Percentiles rank a stretch among this genome's conserved stretches.
Conservation (phyloP, 2,888 invertebrate genomes). For the Gasteruption jaculator region DNA sequence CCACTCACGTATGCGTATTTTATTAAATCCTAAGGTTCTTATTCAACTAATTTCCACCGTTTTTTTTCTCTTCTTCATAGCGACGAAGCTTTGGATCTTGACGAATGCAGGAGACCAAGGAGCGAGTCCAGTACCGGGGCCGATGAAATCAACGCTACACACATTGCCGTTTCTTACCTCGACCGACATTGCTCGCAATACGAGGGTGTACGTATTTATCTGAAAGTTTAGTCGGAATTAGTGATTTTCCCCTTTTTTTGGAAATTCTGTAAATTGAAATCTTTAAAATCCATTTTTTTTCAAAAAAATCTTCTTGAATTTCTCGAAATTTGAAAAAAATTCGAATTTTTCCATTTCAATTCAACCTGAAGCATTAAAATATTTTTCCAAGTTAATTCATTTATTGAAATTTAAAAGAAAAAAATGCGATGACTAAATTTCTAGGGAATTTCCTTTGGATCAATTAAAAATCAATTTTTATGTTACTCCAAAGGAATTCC, state of each 20-base stretch:
- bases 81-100: slow-evolving; percentile 73
- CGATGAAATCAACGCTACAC: slow-evolving; percentile 44
- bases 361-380: too few species aligned
- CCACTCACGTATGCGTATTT: too few species aligned
- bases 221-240: too few species aligned
- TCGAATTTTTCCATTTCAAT: too few species aligned
- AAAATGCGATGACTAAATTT: too few species aligned
- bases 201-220: slow-evolving; percentile 34
- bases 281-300: neutral
- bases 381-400: too few species aligned
- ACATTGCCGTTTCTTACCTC: slow-evolving; percentile 56
- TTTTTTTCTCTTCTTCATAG: slow-evolving; percentile 51
- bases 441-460: too few species aligned
- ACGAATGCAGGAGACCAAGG: slow-evolving; percentile 68
- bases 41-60: neutral
- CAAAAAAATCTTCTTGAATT: slow-evolving; percentile 1
- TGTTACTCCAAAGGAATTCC: too few species aligned
- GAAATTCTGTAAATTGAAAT: too few species aligned
- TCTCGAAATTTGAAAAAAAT: neutral
- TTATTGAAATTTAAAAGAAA: too few species aligned
- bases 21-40: neutral
- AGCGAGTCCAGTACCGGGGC: slow-evolving; percentile 68
- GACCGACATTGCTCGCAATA: slow-evolving; percentile 46
- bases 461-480: too few species aligned
- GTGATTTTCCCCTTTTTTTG: too few species aligned